phyloP scores from a whole-genome alignment of 2,888 invertebrate species.

The Eristalis pertinax region DNA sequence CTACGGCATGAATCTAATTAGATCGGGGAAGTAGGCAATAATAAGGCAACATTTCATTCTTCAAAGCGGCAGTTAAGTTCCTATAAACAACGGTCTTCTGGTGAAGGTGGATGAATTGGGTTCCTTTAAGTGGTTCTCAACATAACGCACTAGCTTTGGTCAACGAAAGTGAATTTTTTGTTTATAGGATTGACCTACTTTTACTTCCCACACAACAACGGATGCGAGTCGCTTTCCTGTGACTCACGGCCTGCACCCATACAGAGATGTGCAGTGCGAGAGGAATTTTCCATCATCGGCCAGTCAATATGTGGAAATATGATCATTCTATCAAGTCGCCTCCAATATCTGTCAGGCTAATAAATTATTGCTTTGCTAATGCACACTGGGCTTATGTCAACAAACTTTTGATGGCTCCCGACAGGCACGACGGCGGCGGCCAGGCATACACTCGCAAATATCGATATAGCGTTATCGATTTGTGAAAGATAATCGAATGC shows the following conservation, averaged over 20 bases:
- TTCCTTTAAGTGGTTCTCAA: background rate
- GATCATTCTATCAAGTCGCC: slow-evolving; percentile 25
- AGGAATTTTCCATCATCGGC: background rate
- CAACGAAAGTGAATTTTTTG: slow-evolving; percentile 21
- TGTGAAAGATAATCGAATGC: slow-evolving; percentile 57
- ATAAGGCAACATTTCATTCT: slow-evolving; percentile 8
- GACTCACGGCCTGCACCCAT: background rate
- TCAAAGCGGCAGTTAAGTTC: background rate
- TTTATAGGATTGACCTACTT: slow-evolving; percentile 42
- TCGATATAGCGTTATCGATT: slow-evolving; percentile 38
- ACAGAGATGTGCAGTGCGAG: background rate
- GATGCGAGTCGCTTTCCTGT: background rate
- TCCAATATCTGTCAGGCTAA: slow-evolving; percentile 59
- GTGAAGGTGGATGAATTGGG: background rate
- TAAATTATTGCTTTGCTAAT: slow-evolving; percentile 58
- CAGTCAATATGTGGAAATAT: slow-evolving; percentile 22
- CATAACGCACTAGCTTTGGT: slow-evolving; percentile 15
- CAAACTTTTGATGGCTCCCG: slow-evolving; percentile 45
- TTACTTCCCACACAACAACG: background rate
- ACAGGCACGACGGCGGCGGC: background rate
- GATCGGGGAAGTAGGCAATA: slow-evolving; percentile 7
- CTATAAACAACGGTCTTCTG: background rate
- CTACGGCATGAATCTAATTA: slow-evolving; percentile 10
- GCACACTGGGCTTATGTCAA: slow-evolving; percentile 54
- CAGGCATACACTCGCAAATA: slow-evolving; percentile 8